phyloP scores from a whole-genome alignment of 1,140 invertebrate genomes.

The Zaprionus taronus region DNA sequence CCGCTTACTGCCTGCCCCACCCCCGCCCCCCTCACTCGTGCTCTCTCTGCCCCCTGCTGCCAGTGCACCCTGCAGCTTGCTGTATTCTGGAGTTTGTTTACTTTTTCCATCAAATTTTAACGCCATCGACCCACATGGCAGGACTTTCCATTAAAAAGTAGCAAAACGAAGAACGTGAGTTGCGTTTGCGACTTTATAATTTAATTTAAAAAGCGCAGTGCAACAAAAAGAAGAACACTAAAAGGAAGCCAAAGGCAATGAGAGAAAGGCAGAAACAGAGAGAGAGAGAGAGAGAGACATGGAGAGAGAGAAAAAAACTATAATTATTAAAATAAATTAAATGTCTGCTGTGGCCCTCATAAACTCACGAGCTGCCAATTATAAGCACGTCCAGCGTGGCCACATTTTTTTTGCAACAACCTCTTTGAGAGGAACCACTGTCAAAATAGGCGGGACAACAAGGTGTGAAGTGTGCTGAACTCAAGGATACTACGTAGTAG shows the following conservation, averaged over 20 bases:
- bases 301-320: constrained; percentile 55
- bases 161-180: constrained; percentile 30
- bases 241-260: constrained; percentile 1
- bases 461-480: background rate
- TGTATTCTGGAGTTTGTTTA: constrained; percentile 49
- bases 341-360: constrained; percentile 76
- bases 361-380: constrained; percentile 75
- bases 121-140: constrained; percentile 67
- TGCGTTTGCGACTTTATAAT: constrained; percentile 71
- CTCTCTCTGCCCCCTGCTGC: too few species aligned
- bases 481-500: background rate
- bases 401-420: constrained; percentile 43
- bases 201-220: constrained; percentile 74
- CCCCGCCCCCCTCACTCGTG: too few species aligned
- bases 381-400: constrained; percentile 53
- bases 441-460: background rate
- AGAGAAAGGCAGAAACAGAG: background rate
- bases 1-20: too few species aligned
- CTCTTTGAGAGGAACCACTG: constrained; percentile 36
- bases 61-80: background rate
- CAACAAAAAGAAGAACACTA: constrained; percentile 29
- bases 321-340: constrained; percentile 82
- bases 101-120: constrained; percentile 63
- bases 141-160: constrained; percentile 71
- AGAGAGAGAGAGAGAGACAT: background rate